Evolutionary conservation across 2,797 vertebrate species (phyloP).

Genomic region (Platalea minor): DNA sequence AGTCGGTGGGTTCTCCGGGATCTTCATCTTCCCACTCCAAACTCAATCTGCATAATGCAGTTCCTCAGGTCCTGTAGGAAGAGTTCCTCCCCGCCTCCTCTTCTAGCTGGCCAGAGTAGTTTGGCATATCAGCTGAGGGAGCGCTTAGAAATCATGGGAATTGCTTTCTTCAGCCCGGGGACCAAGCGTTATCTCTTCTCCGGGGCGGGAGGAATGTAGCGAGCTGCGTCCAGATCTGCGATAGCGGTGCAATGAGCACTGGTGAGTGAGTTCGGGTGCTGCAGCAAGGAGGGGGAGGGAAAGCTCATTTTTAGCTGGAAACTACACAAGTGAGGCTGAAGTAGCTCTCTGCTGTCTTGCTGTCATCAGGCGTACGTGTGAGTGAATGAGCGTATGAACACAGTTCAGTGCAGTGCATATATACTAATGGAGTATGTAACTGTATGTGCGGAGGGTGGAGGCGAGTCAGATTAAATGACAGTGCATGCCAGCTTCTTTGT

Average conservation of each 20-base stretch:
- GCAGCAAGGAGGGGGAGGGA: constrained; percentile 19
- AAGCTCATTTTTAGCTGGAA: constrained; percentile 27
- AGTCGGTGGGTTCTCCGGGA: neutral
- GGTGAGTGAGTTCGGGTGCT: neutral
- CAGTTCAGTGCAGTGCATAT: neutral
- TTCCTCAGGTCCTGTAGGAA: neutral
- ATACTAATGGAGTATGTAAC: neutral
- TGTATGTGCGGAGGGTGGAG: neutral
- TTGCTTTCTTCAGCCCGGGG: neutral
- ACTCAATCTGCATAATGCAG: neutral
- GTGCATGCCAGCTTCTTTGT: neutral
- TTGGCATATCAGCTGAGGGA: neutral
- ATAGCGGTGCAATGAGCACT: neutral
- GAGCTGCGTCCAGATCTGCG: neutral
- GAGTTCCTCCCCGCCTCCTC: neutral
- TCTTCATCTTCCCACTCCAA: neutral
- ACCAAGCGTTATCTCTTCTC: neutral
- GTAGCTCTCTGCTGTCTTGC: neutral
- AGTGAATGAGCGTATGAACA: neutral
- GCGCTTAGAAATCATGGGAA: neutral
- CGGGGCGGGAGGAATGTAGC: neutral
- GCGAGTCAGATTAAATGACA: neutral
- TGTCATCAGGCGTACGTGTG: neutral
- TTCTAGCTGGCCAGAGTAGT: neutral
- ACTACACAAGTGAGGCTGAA: neutral